These are phyloP conservation scores for Galemys pyrenaicus DNA, from an alignment of 2,113 vertebrate species.

Conservation along the genomic window DNA sequence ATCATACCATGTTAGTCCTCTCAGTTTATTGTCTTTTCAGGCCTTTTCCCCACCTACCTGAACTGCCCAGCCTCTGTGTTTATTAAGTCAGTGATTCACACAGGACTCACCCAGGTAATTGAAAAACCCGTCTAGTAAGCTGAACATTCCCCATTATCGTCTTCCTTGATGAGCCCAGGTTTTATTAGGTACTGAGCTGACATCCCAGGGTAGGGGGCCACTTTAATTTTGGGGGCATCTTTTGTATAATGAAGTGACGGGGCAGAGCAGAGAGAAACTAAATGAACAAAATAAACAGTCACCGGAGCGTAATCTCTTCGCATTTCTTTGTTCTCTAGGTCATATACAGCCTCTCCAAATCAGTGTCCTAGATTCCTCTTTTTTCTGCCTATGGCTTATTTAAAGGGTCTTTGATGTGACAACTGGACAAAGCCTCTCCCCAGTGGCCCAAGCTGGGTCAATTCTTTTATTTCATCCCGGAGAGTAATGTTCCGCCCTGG, in stretches of 20 bases:
- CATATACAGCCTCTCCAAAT: neutral
- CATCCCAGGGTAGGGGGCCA: neutral
- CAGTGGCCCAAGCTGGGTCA: neutral
- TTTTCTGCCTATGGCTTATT: constrained; percentile 26
- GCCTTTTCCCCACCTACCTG: neutral
- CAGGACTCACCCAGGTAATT: constrained; percentile 34
- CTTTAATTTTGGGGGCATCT: constrained; percentile 39
- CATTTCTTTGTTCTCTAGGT: neutral
- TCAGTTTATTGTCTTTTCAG: neutral
- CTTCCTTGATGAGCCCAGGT: constrained; percentile 27
- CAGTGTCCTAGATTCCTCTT: neutral
- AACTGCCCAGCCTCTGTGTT: neutral
- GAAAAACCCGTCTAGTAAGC: constrained; percentile 24
- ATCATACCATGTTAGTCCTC: neutral
- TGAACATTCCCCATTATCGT: neutral
- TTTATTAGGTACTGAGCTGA: constrained; percentile 32
- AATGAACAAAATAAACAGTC: constrained; percentile 38
- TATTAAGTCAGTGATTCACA: constrained; percentile 57
- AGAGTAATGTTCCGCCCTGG: constrained; percentile 44
- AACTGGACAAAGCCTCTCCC: neutral
- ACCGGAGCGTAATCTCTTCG: neutral
- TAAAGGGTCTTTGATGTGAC: constrained; percentile 42
- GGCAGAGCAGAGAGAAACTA: constrained; percentile 19
- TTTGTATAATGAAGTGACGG: constrained; percentile 7
- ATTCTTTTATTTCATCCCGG: constrained; percentile 57